Evolutionary conservation across 1,140 invertebrate genomes (phyloP).

Genomic region (Thaumetopoea pityocampa): DNA sequence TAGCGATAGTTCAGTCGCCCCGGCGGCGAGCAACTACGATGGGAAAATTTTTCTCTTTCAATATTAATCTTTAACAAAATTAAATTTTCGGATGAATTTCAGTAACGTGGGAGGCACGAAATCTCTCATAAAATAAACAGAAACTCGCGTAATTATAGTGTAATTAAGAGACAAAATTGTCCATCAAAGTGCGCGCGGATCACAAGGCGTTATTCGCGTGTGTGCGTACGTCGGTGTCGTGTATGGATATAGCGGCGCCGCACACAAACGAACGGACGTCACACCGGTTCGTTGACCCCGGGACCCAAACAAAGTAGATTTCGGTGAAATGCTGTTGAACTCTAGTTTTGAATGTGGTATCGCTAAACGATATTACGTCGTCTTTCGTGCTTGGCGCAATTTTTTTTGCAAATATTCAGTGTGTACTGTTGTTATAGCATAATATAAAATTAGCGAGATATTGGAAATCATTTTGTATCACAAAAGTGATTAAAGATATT

Average conservation of each 20-base stretch:
- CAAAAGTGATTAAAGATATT: no score
- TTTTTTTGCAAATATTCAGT: slow-evolving; percentile 46
- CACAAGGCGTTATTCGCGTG: slow-evolving; percentile 30
- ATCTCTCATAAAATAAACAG: slow-evolving; percentile 23
- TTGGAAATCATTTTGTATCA: no score
- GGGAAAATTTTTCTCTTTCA: slow-evolving; percentile 30
- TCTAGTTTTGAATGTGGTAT: slow-evolving; percentile 58
- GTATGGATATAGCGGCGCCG: slow-evolving; percentile 41
- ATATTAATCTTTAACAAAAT: slow-evolving; percentile 35
- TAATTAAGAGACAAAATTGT: slow-evolving; percentile 61
- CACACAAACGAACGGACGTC: slow-evolving; percentile 51
- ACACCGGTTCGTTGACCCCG: slow-evolving; percentile 57
- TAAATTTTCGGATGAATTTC: slow-evolving; percentile 8
- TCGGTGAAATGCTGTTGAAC: slow-evolving; percentile 74
- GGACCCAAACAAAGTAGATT: slow-evolving; percentile 73
- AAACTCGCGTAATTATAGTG: slow-evolving; percentile 38
- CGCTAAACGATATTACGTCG: slow-evolving; percentile 26
- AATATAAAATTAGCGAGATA: no score
- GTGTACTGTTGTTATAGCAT: slow-evolving; percentile 12
- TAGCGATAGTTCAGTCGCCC: slow-evolving; percentile 69
- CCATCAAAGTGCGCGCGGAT: slow-evolving; percentile 27
- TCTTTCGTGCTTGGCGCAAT: slow-evolving; percentile 35
- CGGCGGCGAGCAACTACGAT: slow-evolving; percentile 21
- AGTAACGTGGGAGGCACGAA: slow-evolving; percentile 13
- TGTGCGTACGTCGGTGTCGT: slow-evolving; percentile 43